Evolutionary conservation across 2,797 vertebrate species (phyloP), one percentile per base, ranked within the genome.

Genomic region (Hydrocynus forskahlii): DNA sequence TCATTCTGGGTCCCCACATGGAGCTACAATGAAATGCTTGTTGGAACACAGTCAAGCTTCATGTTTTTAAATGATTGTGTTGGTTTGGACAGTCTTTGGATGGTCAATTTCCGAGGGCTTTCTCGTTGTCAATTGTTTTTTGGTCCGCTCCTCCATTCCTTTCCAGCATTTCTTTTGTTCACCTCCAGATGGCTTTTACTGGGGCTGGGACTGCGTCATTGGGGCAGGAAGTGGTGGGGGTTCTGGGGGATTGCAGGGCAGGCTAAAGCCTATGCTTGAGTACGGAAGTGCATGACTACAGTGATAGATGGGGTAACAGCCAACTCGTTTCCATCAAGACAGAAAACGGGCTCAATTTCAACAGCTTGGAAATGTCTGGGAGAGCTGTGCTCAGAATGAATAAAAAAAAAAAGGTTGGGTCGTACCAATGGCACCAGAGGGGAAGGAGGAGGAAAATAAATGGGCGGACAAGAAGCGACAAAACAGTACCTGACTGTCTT

Each of bases 401-500:
- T 83, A 77, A 29, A 57, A 67, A 48, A 52, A 25, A 14, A 13
- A 60, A 38, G 48, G 48, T 59, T 78, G 72, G 66, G 83, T 92
- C 88, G 92, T 94, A 92, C 92, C 93, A 73, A 88, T 83, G 74
- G 76, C 71, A 63, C 43, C 69, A 66, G 81, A 21, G 80, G 81
- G 60, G 82, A 23, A 81, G 80, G 70, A 57, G 75, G 50, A 13
- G n/a, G 75, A 63, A 50, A 81, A 52, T 74, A 85, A 80, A 76
- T 71, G 66, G 83, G 77, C 48, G 68, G n/a, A 13, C 7, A 59
- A 78, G 13, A 89, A 85, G 83, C 87, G 88, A 92, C 88, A 88
- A 83, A 94, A 94, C 94, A 94, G 94, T 94, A 91, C 94, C 93
- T 81, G 93, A 93, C 93, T 94, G 94, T 94, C 92, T 93, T 91